Conservation (phyloP, 2,797 vertebrate genomes). For the Protonibea diacanthus region DNA sequence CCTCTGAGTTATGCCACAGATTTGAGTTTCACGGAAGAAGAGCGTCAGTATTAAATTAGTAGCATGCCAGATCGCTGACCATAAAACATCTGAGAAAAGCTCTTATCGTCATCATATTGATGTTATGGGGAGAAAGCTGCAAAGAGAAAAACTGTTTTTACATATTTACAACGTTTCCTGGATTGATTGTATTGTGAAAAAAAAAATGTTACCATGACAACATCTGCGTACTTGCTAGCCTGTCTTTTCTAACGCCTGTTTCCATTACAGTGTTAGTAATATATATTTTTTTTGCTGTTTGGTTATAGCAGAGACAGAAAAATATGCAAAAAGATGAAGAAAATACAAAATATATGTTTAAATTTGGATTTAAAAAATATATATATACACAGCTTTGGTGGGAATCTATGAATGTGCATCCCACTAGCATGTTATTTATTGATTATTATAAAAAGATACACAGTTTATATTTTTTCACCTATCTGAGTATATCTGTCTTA, state of each 20-base stretch:
- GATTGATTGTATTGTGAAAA: slow-evolving; percentile 44
- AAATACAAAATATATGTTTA: slow-evolving; percentile 43
- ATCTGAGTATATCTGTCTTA: slow-evolving; percentile 10
- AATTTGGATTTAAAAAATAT: slow-evolving; percentile 24
- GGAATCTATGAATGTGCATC: slow-evolving; percentile 59
- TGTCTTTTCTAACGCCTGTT: slow-evolving; percentile 54
- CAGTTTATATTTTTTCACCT: slow-evolving; percentile 37
- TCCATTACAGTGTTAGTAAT: slow-evolving; percentile 53
- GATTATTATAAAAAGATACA: slow-evolving; percentile 41
- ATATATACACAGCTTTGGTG: slow-evolving; percentile 39
- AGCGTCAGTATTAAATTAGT: slow-evolving; percentile 58
- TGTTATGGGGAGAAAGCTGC: slow-evolving; percentile 58
- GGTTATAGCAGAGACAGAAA: slow-evolving; percentile 65
- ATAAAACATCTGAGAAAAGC: slow-evolving; percentile 52
- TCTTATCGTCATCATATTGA: slow-evolving; percentile 72
- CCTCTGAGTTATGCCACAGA: slow-evolving; percentile 36
- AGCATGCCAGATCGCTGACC: slow-evolving; percentile 66
- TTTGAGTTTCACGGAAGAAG: slow-evolving; percentile 35
- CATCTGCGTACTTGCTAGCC: slow-evolving; percentile 41
- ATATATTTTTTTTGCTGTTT: slow-evolving; percentile 54
- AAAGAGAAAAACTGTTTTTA: slow-evolving; percentile 46
- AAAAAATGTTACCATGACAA: slow-evolving; percentile 19
- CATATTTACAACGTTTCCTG: slow-evolving; percentile 45
- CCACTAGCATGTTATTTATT: slow-evolving; percentile 56
- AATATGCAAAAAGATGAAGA: slow-evolving; percentile 75